Evolutionary conservation across 2,888 invertebrate genomes (phyloP).

Genomic region (Nezara viridula): DNA sequence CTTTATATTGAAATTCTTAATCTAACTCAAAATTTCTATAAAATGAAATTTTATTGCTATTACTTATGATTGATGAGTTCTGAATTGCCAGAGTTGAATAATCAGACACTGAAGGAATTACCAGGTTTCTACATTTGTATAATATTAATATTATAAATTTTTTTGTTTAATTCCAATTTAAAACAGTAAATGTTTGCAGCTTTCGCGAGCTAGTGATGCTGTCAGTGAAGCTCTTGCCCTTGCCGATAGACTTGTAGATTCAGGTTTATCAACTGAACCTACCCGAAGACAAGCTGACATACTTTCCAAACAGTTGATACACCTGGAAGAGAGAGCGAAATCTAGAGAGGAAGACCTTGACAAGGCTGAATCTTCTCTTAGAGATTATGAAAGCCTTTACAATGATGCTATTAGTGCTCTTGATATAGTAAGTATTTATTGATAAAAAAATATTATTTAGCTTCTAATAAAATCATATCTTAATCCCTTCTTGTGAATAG

Average conservation of each 20-base stretch:
- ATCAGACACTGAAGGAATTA: no score
- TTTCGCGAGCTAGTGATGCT: slow-evolving; percentile 61
- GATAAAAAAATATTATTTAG: slow-evolving; percentile 54
- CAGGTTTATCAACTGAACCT: slow-evolving; percentile 88
- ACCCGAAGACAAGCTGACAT: slow-evolving; percentile 86
- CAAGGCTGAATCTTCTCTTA: slow-evolving; percentile 81
- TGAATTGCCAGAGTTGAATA: no score
- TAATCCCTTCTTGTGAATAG: no score
- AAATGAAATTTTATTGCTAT: no score
- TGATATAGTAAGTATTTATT: slow-evolving; percentile 73
- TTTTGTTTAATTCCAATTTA: neutral
- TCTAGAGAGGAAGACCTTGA: slow-evolving; percentile 85
- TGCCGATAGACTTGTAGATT: slow-evolving; percentile 70
- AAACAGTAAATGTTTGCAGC: slow-evolving; percentile 21
- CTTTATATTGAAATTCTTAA: no score
- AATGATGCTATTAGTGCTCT: slow-evolving; percentile 83
- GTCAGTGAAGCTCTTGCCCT: slow-evolving; percentile 61
- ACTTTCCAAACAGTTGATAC: slow-evolving; percentile 83
- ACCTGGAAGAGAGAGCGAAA: slow-evolving; percentile 84
- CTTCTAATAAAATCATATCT: neutral
- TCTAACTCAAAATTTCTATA: no score
- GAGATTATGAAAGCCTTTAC: slow-evolving; percentile 87
- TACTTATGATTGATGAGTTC: no score
- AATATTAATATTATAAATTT: no score
- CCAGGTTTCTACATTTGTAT: no score